Evolutionary conservation across 2,113 vertebrate species (phyloP).

Genomic region (Abramis brama): DNA sequence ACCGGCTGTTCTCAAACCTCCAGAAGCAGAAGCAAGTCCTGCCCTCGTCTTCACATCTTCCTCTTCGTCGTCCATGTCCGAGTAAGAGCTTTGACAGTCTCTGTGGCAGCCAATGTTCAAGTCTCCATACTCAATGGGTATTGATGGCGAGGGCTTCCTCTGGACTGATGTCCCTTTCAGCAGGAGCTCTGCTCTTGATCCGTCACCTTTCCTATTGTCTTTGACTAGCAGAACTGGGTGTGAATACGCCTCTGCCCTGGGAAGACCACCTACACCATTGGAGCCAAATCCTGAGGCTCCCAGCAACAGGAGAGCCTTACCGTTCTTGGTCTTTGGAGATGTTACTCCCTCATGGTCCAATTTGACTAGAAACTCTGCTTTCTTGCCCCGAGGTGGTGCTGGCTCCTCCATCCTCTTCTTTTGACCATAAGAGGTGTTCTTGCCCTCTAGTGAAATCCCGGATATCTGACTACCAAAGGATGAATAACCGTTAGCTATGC

Average conservation of each 20-base stretch:
- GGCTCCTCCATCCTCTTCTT: slow-evolving; percentile 79
- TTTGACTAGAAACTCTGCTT: slow-evolving; percentile 89
- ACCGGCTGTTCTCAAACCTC: slow-evolving; percentile 80
- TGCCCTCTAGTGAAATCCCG: slow-evolving; percentile 75
- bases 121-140: slow-evolving; percentile 75
- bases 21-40: slow-evolving; percentile 67
- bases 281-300: slow-evolving; percentile 74
- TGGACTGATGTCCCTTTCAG: slow-evolving; percentile 82
- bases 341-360: slow-evolving; percentile 97
- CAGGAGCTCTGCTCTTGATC: slow-evolving; percentile 79
- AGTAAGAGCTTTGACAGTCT: slow-evolving; percentile 92
- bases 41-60: slow-evolving; percentile 76
- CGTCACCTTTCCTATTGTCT: slow-evolving; percentile 86
- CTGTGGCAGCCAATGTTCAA: slow-evolving; percentile 86
- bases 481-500: slow-evolving; percentile 91
- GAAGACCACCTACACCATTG: slow-evolving; percentile 68
- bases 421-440: slow-evolving; percentile 78
- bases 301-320: slow-evolving; percentile 85
- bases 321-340: slow-evolving; percentile 94
- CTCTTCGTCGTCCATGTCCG: slow-evolving; percentile 86
- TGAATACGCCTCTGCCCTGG: slow-evolving; percentile 78
- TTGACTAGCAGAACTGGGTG: slow-evolving; percentile 84
- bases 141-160: slow-evolving; percentile 78
- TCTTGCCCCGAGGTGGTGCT: slow-evolving; percentile 73
- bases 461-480: slow-evolving; percentile 81